Base-by-base conservation (phyloP, 2,113 vertebrate genomes). In the Galbula dea region DNA sequence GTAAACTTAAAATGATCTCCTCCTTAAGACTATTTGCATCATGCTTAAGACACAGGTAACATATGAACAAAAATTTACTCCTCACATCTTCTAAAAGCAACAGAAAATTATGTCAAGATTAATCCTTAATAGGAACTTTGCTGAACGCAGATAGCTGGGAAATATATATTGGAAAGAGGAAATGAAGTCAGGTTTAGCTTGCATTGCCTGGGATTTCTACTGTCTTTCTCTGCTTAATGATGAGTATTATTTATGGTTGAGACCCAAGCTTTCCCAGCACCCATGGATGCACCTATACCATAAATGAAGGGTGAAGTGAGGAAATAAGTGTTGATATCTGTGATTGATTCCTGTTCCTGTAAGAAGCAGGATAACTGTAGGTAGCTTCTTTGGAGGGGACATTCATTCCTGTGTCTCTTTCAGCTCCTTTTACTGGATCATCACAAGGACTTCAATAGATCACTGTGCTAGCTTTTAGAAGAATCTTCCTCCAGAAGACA, bases 51-150 rank as follows among this genome's bases (percentile, higher is more conserved):
- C 3, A 15, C 2, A 57, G 15, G 29, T 78, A 27, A 20, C 6
- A 12, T 62, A 78, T 74, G 22, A 89, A n/a, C 7, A 68, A 74
- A 11, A 83, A 66, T 11, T 81, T 58, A 2, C 20, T 32, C 5
- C 4, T 71, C 37, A 66, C 2, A 17, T 45, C 0, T 0, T 69
- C 21, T 49, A 58, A 78, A 93, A 62, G 6, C 1, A 5, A 4
- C 16, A 71, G 12, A 39, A 86, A 65, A 48, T 19, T 1, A 0
- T 32, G 12, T 22, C 13, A 32, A 62, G 41, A 83, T 3, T 68
- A 83, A 59, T 39, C 7, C 7, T 34, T 52, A 52, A 65, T 6
- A 80, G 1, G 5, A 73, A 65, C 32, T 76, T 73, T 0, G 0
- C 2, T 62, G 34, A 65, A 80, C 30, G 14, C 3, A 19, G 29